These are phyloP conservation scores for Petrolisthes manimaculis DNA, from an alignment of 2,888 invertebrate species.

Conservation along the genomic window DNA sequence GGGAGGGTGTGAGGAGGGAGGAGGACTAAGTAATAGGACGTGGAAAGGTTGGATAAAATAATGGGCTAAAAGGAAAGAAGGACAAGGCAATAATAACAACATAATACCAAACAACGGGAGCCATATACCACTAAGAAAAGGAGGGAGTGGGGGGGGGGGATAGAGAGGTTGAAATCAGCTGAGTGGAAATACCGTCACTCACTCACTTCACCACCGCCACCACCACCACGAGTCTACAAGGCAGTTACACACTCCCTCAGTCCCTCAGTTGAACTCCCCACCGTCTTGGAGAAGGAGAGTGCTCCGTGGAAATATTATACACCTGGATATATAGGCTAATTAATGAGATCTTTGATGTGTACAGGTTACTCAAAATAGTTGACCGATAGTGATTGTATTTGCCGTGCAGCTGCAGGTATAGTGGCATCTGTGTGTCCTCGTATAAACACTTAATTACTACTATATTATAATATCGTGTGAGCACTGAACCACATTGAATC, in stretches of 20 bases:
- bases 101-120: too few relatives aligned
- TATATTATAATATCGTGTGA: not conserved
- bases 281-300: not conserved
- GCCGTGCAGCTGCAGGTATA: not conserved
- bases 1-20: not conserved
- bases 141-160: constrained; percentile 4
- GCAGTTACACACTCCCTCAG: not conserved
- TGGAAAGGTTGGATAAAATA: not conserved
- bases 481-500: not conserved
- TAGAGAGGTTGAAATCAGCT: constrained; percentile 14
- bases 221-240: too few relatives aligned
- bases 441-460: not conserved
- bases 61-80: not conserved
- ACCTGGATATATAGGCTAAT: not conserved
- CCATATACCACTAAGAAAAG: not conserved
- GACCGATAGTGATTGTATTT: too few relatives aligned
- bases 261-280: not conserved
- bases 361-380: not conserved
- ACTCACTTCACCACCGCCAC: too few relatives aligned
- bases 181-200: constrained; percentile 14
- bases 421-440: not conserved
- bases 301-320: not conserved
- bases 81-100: not conserved
- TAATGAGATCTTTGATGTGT: not conserved
- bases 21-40: not conserved